These are phyloP conservation scores for Arenaria interpres DNA, from an alignment of 2,113 vertebrate species.

Conservation along the genomic window DNA sequence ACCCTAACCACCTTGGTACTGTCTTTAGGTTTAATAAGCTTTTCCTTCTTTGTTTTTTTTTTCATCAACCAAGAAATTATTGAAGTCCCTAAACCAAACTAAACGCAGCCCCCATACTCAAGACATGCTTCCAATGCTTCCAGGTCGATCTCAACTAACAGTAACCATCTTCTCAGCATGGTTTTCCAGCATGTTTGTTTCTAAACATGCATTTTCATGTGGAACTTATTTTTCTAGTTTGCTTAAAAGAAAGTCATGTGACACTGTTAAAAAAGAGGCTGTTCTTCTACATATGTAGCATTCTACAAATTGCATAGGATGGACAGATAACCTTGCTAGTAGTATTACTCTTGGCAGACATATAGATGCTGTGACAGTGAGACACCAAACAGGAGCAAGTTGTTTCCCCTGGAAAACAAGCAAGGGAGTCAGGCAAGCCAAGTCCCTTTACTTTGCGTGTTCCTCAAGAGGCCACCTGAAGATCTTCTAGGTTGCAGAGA, in stretches of 20 bases:
- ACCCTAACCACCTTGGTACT: too few species aligned
- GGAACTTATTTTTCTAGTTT: neutral
- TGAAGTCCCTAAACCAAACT: neutral
- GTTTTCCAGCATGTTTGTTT: neutral
- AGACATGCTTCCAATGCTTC: neutral
- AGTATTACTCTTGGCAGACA: neutral
- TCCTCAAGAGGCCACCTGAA: neutral
- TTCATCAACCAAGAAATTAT: too few species aligned
- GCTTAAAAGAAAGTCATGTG: neutral
- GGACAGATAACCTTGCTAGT: neutral
- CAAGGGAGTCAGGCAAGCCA: neutral
- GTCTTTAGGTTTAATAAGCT: neutral
- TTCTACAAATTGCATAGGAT: neutral
- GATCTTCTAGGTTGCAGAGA: neutral
- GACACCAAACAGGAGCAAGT: neutral
- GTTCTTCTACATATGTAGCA: too few species aligned
- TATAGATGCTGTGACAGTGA: accelerated
- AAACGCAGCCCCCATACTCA: neutral
- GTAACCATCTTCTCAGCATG: neutral
- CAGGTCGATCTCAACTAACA: neutral
- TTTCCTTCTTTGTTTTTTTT: neutral
- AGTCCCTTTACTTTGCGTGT: accelerated
- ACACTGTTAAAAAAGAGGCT: neutral
- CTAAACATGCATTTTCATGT: neutral
- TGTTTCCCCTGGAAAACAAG: neutral